Evolutionary conservation across 1,140 invertebrate species (phyloP), one percentile per base, ranked within the genome.

Genomic region (Drosophila nikananu): DNA sequence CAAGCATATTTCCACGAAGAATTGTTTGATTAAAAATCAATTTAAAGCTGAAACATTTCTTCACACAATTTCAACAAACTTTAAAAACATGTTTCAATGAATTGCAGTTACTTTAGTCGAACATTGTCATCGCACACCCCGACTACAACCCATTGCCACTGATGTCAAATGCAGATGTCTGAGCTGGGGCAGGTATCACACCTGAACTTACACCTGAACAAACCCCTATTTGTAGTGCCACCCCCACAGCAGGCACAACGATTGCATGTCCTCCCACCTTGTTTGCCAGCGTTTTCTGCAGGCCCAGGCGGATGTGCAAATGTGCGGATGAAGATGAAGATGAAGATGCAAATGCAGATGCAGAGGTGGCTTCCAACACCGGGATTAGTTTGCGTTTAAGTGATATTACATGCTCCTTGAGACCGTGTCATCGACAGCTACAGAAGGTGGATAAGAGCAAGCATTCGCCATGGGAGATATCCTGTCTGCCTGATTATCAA

Each of bases 361-460:
- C 49, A 42, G 42, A 23, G 25, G 25, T 62, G 59, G 46, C 21
- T 55, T 13, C 44, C 44, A 54, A 49, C 74, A 60, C 62, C 52
- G 73, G 80, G 79, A 82, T 82, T 82, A 82, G 79, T 74, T 77
- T 73, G 67, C 62, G 73, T 81, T 70, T 68, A 81, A 82, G 79
- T 81, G 80, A 82, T 82, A 73, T 82, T 82, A 82, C 80, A 76
- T 82, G 79, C 79, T 73, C 46, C 52, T 77, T 82, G 80, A 77
- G 74, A 52, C 55, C 32, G 19, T 60, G 57, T 54, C 46, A 39
- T 44, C n/a, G 42, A 51, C 62, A 54, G 73, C 44, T 19, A 54
- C 13, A 41, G 19, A 23, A 54, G n/a, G 17, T 21, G 21, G 17
- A 15, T 23, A 10, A 46, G 41, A 54, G 57, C 52, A 37, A 6